These are phyloP conservation scores for Bombus fervidus DNA, from an alignment of 1,140 invertebrate genomes.

Conservation along the genomic window DNA sequence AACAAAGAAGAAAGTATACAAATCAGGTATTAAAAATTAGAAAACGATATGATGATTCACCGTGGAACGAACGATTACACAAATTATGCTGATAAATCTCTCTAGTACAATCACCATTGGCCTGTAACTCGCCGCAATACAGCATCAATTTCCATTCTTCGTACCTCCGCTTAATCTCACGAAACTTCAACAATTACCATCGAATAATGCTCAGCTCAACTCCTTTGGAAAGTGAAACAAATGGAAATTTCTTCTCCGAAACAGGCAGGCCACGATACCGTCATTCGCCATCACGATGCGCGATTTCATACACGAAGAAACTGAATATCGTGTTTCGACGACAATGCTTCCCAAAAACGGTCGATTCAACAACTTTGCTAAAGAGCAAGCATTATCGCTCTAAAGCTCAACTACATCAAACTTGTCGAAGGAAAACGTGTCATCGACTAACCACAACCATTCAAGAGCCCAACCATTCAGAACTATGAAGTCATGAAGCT, in stretches of 20 bases:
- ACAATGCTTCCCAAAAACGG: too few relatives aligned
- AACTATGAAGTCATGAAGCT: conserved; percentile 75
- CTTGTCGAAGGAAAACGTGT: neutral
- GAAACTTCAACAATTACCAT: neutral
- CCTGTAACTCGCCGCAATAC: too few relatives aligned
- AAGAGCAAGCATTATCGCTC: neutral
- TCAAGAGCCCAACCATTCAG: conserved; percentile 12
- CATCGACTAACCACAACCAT: conserved; percentile 25
- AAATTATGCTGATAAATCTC: neutral
- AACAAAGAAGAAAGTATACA: neutral
- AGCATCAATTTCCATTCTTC: neutral
- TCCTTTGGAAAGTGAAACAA: neutral
- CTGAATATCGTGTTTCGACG: neutral
- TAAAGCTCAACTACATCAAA: neutral
- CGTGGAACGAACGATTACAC: conserved; percentile 36
- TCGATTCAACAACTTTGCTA: neutral
- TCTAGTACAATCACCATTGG: too few relatives aligned
- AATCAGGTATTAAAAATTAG: too few relatives aligned
- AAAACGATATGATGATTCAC: neutral
- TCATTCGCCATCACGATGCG: too few relatives aligned
- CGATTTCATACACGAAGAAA: neutral
- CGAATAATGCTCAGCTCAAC: neutral
- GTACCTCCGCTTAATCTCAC: neutral
- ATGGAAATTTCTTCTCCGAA: neutral
- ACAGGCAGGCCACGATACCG: neutral